phyloP scores from a whole-genome alignment of 2,113 vertebrate species.

The Nycticorax nycticorax region DNA sequence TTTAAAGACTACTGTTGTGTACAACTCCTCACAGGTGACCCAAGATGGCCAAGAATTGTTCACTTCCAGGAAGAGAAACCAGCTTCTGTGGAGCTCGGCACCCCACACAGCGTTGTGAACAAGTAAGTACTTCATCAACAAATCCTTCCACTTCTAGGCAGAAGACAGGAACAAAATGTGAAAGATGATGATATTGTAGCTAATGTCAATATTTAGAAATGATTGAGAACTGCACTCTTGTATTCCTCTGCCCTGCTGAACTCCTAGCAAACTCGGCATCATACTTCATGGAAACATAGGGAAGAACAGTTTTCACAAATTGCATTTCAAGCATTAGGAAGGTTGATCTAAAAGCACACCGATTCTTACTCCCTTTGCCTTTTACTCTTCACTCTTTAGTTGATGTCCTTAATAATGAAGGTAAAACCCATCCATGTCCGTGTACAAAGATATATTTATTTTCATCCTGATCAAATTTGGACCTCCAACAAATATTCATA shows the following conservation, averaged over 20 bases:
- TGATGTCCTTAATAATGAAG: background rate
- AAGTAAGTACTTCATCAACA: background rate
- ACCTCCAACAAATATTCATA: background rate
- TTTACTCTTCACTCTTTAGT: background rate
- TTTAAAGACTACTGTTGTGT: background rate
- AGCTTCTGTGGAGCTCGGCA: background rate
- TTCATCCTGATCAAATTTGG: background rate
- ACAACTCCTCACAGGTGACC: background rate
- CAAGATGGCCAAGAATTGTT: background rate
- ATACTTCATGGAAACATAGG: background rate
- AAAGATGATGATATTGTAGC: background rate
- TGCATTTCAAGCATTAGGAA: background rate
- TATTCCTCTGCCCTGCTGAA: background rate
- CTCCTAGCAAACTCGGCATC: accelerated
- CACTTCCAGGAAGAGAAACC: background rate
- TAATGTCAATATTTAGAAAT: background rate
- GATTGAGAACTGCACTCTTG: background rate
- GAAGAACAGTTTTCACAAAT: background rate
- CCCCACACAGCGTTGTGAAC: background rate
- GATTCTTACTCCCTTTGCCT: background rate
- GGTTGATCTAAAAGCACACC: background rate
- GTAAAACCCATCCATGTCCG: background rate
- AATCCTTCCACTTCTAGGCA: background rate
- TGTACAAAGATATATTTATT: background rate
- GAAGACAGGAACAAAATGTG: background rate